Conservation (phyloP, 2,113 vertebrate genomes). For the Shinisaurus crocodilurus region DNA sequence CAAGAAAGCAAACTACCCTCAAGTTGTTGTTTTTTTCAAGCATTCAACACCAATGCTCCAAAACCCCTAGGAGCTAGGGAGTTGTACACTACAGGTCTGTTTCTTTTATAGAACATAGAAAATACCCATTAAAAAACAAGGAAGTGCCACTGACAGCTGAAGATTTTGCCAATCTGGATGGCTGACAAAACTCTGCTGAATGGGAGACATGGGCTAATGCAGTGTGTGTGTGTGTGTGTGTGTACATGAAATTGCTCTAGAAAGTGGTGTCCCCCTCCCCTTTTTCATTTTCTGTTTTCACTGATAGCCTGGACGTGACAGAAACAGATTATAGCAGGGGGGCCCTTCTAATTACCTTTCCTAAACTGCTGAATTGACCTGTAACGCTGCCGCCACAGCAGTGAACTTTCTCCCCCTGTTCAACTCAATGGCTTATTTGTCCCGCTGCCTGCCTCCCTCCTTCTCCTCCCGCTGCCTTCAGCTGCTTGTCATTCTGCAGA, state of each 20-base stretch:
- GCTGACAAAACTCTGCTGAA: accelerated
- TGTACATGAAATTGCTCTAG: background rate
- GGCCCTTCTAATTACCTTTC: slow-evolving; percentile 61
- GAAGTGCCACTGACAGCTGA: no score
- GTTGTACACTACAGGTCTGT: no score
- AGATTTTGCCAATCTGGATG: background rate
- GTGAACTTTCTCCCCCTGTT: slow-evolving; percentile 38
- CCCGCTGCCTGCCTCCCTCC: slow-evolving; percentile 4
- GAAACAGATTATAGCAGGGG: slow-evolving; percentile 47
- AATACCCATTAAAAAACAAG: no score
- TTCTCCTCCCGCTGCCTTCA: background rate
- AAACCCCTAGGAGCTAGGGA: no score
- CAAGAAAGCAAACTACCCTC: no score
- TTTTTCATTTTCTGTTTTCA: slow-evolving; percentile 13
- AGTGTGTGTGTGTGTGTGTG: background rate
- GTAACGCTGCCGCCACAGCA: slow-evolving; percentile 22
- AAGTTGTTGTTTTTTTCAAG: no score
- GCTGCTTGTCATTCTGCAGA: slow-evolving; percentile 51
- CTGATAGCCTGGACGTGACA: slow-evolving; percentile 1
- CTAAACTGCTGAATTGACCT: slow-evolving; percentile 49
- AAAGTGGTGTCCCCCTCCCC: background rate
- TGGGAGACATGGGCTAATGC: no score
- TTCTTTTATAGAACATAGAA: no score
- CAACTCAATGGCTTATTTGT: slow-evolving; percentile 55
- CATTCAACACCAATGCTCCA: no score